Percentiles rank a stretch among this genome's conserved stretches.
phyloP scores from a whole-genome alignment of 2,888 invertebrate genomes.

The Melinaea marsaeus region DNA sequence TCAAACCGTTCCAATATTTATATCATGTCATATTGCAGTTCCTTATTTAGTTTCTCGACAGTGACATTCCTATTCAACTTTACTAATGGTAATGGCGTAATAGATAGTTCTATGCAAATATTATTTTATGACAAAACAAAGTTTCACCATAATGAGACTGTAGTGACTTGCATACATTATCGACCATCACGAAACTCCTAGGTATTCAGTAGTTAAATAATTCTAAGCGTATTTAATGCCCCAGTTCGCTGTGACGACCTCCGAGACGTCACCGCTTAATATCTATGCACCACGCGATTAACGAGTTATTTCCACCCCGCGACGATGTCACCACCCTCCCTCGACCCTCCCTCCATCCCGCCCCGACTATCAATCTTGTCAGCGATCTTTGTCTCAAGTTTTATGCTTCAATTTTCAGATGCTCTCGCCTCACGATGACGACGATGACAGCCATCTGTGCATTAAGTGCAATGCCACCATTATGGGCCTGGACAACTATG shows the following conservation, averaged over 20 bases:
- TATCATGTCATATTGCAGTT: slow-evolving; percentile 34
- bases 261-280: slow-evolving; percentile 60
- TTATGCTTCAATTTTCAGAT: slow-evolving; percentile 55
- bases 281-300: slow-evolving; percentile 59
- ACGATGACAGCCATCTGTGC: slow-evolving; percentile 92
- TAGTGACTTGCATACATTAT: slow-evolving; percentile 52
- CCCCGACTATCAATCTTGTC: slow-evolving; percentile 42
- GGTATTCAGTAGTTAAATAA: slow-evolving; percentile 50
- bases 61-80: slow-evolving; percentile 55
- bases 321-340: slow-evolving; percentile 49
- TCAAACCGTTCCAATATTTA: slow-evolving; percentile 22
- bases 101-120: slow-evolving; percentile 59
- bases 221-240: slow-evolving; percentile 57
- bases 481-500: slow-evolving; percentile 90
- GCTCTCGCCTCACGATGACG: slow-evolving; percentile 80
- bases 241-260: slow-evolving; percentile 49
- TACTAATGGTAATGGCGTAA: slow-evolving; percentile 43
- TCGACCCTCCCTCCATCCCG: slow-evolving; percentile 25
- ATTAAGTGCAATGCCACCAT: slow-evolving; percentile 91
- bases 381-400: slow-evolving; percentile 34
- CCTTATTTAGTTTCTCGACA: slow-evolving; percentile 35
- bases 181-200: slow-evolving; percentile 52
- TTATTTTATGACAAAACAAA: slow-evolving; percentile 41
- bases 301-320: slow-evolving; percentile 43
- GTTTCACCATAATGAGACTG: slow-evolving; percentile 50